Percentiles rank a stretch among this genome's conserved stretches.
Evolutionary conservation across 1,140 invertebrate species (phyloP).

Genomic region (Eubasilissa regina): DNA sequence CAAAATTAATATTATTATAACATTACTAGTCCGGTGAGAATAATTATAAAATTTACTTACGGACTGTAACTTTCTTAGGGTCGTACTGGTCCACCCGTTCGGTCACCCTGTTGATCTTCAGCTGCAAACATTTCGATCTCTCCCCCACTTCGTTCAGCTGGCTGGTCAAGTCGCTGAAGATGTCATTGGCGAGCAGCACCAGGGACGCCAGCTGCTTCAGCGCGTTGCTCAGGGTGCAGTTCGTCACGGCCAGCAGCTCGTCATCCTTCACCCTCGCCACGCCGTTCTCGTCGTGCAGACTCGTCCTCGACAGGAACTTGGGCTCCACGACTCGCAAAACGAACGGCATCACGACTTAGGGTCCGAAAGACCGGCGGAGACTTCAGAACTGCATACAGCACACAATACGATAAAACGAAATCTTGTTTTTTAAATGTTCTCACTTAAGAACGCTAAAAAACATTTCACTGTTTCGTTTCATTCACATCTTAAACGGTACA

Average conservation of each 20-base stretch:
- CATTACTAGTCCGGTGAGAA: no score
- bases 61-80: constrained; percentile 86
- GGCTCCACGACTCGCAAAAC: constrained; percentile 81
- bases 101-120: constrained; percentile 76
- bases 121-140: constrained; percentile 76
- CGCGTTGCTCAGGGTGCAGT: constrained; percentile 83
- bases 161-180: constrained; percentile 81
- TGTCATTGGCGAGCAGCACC: constrained; percentile 82
- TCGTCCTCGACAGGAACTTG: constrained; percentile 77
- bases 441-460: constrained; percentile 28
- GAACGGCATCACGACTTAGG: constrained; percentile 78
- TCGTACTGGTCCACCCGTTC: constrained; percentile 78
- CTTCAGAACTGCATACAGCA: neutral
- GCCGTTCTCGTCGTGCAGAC: constrained; percentile 74
- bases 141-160: constrained; percentile 79
- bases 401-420: constrained; percentile 18
- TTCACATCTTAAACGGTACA: constrained; percentile 6
- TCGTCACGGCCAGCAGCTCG: constrained; percentile 83
- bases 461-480: constrained; percentile 28
- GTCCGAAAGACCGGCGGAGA: neutral
- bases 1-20: no score
- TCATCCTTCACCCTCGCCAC: constrained; percentile 75
- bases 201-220: constrained; percentile 85
- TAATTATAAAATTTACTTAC: constrained; percentile 76
- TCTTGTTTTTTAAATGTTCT: constrained; percentile 32